Evolutionary conservation across 2,113 vertebrate species (phyloP).

Genomic region (Heterochromis multidens): DNA sequence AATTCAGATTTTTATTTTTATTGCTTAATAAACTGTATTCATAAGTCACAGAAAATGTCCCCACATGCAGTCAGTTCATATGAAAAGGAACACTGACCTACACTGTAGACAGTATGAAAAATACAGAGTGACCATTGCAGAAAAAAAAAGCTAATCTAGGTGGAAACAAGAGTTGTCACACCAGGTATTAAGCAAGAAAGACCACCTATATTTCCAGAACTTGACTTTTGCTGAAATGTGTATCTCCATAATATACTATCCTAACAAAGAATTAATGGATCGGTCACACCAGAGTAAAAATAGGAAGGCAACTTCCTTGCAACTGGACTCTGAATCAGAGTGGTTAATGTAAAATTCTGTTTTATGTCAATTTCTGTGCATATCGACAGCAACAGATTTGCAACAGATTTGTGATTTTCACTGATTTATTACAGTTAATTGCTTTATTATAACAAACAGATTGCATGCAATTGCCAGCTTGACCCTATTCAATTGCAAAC

Average conservation of each 20-base stretch:
- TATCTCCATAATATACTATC: not conserved
- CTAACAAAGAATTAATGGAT: not conserved
- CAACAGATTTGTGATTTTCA: no score
- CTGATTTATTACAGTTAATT: no score
- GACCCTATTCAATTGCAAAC: not conserved
- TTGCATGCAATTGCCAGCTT: not conserved
- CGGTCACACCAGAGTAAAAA: not conserved
- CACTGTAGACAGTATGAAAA: not conserved
- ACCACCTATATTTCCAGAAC: not conserved
- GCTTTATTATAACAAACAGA: no score
- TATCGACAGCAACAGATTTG: not conserved
- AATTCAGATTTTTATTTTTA: slow-evolving; percentile 7
- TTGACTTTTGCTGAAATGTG: not conserved
- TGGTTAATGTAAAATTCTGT: not conserved
- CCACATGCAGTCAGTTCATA: not conserved
- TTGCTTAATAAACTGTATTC: not conserved
- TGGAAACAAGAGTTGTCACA: not conserved
- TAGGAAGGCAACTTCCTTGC: not conserved
- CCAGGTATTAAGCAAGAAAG: not conserved
- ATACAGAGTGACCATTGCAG: not conserved
- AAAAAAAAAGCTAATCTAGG: not conserved
- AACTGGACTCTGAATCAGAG: accelerated
- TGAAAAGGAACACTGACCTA: not conserved
- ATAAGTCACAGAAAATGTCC: not conserved
- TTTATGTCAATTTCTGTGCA: not conserved